phyloP scores from a whole-genome alignment of 2,888 invertebrate species.

The Stenodera caucasica region DNA sequence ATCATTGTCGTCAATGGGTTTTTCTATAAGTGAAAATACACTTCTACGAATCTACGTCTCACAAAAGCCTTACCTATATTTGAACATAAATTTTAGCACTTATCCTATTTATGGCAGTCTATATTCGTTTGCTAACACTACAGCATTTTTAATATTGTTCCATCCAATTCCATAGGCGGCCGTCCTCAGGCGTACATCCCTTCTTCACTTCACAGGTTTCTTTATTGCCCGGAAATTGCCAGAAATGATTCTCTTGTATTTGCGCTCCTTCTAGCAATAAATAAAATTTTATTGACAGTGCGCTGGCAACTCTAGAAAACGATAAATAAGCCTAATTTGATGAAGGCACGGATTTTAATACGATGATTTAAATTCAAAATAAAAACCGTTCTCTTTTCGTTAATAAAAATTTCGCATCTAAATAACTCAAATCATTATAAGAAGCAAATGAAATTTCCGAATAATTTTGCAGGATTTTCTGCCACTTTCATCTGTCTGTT shows the following conservation, averaged over 20 bases:
- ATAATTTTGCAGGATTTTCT: background rate
- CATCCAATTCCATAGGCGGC: constrained; percentile 37
- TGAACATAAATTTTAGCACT: constrained; percentile 48
- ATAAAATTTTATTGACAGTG: constrained; percentile 35
- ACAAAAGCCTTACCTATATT: constrained; percentile 40
- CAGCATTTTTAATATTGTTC: constrained; percentile 45
- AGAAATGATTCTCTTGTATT: constrained; percentile 41
- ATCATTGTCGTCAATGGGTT: constrained; percentile 41
- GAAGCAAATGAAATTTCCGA: constrained; percentile 22
- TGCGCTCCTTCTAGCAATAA: constrained; percentile 32
- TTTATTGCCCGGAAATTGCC: constrained; percentile 45
- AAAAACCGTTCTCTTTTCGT: constrained; percentile 18
- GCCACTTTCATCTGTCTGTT: no score
- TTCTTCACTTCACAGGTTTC: constrained; percentile 43
- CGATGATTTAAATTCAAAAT: constrained; percentile 34
- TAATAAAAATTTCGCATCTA: constrained; percentile 26
- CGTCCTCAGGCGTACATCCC: constrained; percentile 36
- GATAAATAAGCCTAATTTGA: constrained; percentile 40
- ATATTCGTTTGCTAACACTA: constrained; percentile 41
- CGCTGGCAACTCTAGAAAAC: constrained; percentile 26
- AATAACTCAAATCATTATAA: constrained; percentile 30
- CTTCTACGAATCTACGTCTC: constrained; percentile 37
- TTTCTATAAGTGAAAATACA: constrained; percentile 48
- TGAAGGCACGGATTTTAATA: constrained; percentile 39
- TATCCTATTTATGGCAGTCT: constrained; percentile 50